A percentile compares a stretch with the other conserved stretches of the same genome.
Evolutionary conservation across 2,113 vertebrate genomes (phyloP).

Genomic region (Microcebus griseorufus): DNA sequence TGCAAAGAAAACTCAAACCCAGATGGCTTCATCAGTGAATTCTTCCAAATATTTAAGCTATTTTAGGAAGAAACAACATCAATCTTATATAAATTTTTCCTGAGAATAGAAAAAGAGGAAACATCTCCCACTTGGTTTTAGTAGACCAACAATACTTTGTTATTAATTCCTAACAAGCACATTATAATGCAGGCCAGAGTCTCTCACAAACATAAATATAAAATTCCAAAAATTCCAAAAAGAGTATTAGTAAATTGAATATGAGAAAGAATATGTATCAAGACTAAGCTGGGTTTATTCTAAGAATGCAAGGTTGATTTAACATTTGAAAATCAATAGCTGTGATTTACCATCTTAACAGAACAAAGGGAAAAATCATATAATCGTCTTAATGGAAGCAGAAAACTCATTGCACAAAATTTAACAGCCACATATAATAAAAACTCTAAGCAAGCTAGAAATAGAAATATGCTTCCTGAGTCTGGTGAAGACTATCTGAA

Average conservation of each 20-base stretch:
- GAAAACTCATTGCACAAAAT: constrained; percentile 33
- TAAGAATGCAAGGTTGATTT: constrained; percentile 39
- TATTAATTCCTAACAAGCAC: not conserved
- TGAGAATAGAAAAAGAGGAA: not conserved
- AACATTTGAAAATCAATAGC: constrained; percentile 62
- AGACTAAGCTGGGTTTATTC: not conserved
- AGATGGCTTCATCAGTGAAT: not conserved
- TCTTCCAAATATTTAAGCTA: constrained; percentile 35
- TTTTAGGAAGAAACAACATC: constrained; percentile 12
- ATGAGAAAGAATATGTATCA: constrained; percentile 21
- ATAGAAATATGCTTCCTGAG: not conserved
- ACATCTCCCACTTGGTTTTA: not conserved
- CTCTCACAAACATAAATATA: not conserved
- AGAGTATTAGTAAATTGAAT: constrained; percentile 24
- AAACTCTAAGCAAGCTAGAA: constrained; percentile 1
- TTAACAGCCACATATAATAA: not conserved
- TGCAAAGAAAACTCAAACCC: not conserved
- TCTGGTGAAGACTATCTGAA: not conserved
- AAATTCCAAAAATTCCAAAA: not conserved
- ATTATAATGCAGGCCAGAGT: not conserved
- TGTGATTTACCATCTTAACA: constrained; percentile 16
- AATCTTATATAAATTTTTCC: not conserved
- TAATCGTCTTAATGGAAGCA: constrained; percentile 49
- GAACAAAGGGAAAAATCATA: constrained; percentile 44
- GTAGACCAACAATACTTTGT: not conserved